phyloP scores from a whole-genome alignment of 1,140 invertebrate species.

The Eumaeus atala region DNA sequence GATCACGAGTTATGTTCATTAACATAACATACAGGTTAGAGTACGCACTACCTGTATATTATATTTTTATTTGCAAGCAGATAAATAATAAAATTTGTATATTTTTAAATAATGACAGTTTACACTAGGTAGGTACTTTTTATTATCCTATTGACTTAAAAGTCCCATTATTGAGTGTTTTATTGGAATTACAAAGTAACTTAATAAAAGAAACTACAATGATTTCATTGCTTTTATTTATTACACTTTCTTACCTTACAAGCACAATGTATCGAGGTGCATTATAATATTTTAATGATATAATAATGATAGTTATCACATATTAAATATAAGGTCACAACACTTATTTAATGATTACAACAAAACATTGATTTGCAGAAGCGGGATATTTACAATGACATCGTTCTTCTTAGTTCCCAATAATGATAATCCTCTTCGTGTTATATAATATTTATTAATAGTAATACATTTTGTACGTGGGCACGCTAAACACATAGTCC shows the following conservation, averaged over 20 bases:
- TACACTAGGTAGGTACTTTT: too few relatives aligned
- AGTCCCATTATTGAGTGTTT: too few relatives aligned
- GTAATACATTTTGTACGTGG: slow-evolving; percentile 70
- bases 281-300: slow-evolving; percentile 37
- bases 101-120: too few relatives aligned
- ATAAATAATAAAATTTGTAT: too few relatives aligned
- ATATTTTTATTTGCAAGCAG: too few relatives aligned
- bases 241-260: slow-evolving; percentile 30
- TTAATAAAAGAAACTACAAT: slow-evolving; percentile 39
- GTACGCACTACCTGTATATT: too few relatives aligned
- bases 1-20: too few relatives aligned
- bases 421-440: slow-evolving; percentile 26
- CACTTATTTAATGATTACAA: slow-evolving; percentile 41
- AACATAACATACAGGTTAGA: too few relatives aligned
- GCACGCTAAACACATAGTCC: slow-evolving; percentile 69
- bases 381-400: slow-evolving; percentile 62
- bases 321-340: slow-evolving; percentile 32
- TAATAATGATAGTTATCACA: slow-evolving; percentile 59
- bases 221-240: slow-evolving; percentile 56
- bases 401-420: slow-evolving; percentile 21
- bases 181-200: too few relatives aligned
- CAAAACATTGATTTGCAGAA: slow-evolving; percentile 50
- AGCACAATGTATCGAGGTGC: slow-evolving; percentile 10
- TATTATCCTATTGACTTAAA: too few relatives aligned
- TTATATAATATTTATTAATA: slow-evolving; percentile 41